Conservation (phyloP, 2,797 vertebrate genomes). For the Echeneis naucrates region DNA sequence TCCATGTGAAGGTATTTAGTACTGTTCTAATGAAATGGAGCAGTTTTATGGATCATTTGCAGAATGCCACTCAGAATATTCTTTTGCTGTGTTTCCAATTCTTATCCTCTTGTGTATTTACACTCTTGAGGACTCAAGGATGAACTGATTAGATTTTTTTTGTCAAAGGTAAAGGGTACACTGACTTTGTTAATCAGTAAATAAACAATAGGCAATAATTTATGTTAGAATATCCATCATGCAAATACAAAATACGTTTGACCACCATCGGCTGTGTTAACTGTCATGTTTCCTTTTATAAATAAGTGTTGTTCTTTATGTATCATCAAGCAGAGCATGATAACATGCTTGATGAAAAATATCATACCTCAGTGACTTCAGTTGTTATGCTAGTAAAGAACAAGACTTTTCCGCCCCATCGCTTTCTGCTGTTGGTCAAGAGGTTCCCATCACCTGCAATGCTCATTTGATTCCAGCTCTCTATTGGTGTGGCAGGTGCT, state of each 20-base stretch:
- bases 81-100: neutral
- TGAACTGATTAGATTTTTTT: no score
- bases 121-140: no score
- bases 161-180: no score
- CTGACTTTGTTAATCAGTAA: no score
- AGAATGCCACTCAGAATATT: neutral
- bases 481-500: slow-evolving; percentile 48
- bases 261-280: neutral
- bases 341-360: slow-evolving; percentile 41
- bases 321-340: slow-evolving; percentile 36
- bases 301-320: neutral
- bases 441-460: slow-evolving; percentile 46
- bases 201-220: no score
- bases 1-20: neutral
- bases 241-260: neutral
- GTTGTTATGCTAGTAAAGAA: slow-evolving; percentile 9
- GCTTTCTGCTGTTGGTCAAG: slow-evolving; percentile 56
- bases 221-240: neutral
- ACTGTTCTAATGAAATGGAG: neutral
- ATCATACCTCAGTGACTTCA: neutral
- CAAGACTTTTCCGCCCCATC: slow-evolving; percentile 24
- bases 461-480: slow-evolving; percentile 27
- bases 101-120: neutral
- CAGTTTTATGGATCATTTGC: neutral
- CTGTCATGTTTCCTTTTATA: neutral